Evolutionary conservation across 2,888 invertebrate genomes (phyloP).

Genomic region (Clitarchus hookeri): DNA sequence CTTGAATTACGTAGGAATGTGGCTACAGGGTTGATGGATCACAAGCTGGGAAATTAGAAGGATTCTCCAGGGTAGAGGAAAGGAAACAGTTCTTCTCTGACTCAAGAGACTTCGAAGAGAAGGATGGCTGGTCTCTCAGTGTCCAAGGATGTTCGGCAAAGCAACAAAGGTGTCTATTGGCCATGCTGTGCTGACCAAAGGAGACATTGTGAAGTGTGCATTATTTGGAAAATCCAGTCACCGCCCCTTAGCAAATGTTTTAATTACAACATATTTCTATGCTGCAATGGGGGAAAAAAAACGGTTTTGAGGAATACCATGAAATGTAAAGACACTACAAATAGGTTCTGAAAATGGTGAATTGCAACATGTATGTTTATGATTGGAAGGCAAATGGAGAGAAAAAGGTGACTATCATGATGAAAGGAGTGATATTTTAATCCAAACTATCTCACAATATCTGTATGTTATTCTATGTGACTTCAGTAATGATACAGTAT

Average conservation of each 20-base stretch:
- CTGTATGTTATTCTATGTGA: too few relatives aligned
- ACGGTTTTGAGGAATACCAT: neutral
- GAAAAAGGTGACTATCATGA: too few relatives aligned
- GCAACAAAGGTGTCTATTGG: neutral
- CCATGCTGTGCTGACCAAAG: neutral
- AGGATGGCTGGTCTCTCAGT: neutral
- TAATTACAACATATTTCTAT: neutral
- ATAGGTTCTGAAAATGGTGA: too few relatives aligned
- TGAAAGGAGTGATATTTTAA: too few relatives aligned
- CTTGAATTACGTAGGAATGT: constrained; percentile 21
- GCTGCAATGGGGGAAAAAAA: neutral
- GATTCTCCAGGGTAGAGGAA: neutral
- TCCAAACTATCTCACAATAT: too few relatives aligned
- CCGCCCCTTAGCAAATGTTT: neutral
- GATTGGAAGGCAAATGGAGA: too few relatives aligned
- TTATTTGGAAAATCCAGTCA: neutral
- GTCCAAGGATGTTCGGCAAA: too few relatives aligned
- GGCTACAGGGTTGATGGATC: neutral
- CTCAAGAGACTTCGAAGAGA: neutral
- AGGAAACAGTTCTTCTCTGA: neutral
- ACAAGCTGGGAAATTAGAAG: neutral
- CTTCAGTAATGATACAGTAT: too few relatives aligned
- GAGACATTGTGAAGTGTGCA: neutral
- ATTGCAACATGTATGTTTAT: too few relatives aligned
- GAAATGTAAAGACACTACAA: neutral